Evolutionary conservation across 2,888 invertebrate genomes (phyloP), one percentile per base, ranked within the genome.

Genomic region (Melipona beecheii): DNA sequence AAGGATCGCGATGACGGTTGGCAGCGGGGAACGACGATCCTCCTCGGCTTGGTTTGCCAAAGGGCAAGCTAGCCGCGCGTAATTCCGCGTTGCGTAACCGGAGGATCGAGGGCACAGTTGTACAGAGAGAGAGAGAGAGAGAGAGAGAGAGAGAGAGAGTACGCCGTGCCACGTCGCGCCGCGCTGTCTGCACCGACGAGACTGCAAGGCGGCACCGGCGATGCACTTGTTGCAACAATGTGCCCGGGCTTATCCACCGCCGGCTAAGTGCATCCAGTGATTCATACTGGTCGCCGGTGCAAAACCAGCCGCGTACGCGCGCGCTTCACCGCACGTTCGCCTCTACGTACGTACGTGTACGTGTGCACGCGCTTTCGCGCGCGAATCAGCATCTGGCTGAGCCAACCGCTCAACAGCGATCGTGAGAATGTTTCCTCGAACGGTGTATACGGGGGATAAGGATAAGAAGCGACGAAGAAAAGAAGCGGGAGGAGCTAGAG

Each of bases 131-230:
- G 0, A 9, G 9, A 43, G 43, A 43, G 43, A 36, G 9, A 36
- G 9, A 9, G 36, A 36, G 36, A 36, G 36, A 36, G 75, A 83
- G 75, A 56, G 31, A 31, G 31, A 31, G 2, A 31, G 31, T 31
- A 3, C 31, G 31, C 31, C 31, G 31, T 31, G 31, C 31, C 31
- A 31, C 52, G 60, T 19, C 71, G 91, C 93, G 93, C 93, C 94
- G 91, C 88, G 92, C 93, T 90, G 94, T 94, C 94, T 94, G 93
- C 91, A 73, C 83, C 91, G 91, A 90, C 93, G 93, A 93, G 93
- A 93, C 93, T 91, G 93, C 91, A 86, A 91, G 93, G 93, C 93
- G 87, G 71, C 84, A 64, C 69, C 70, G 76, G 43, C 73, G 78
- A 75, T 91, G 92, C 91, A 92, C 92, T 92, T 92, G 92, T 91